Base-by-base conservation (phyloP, 2,888 invertebrate genomes). In the Drepanosiphum platanoidis region DNA sequence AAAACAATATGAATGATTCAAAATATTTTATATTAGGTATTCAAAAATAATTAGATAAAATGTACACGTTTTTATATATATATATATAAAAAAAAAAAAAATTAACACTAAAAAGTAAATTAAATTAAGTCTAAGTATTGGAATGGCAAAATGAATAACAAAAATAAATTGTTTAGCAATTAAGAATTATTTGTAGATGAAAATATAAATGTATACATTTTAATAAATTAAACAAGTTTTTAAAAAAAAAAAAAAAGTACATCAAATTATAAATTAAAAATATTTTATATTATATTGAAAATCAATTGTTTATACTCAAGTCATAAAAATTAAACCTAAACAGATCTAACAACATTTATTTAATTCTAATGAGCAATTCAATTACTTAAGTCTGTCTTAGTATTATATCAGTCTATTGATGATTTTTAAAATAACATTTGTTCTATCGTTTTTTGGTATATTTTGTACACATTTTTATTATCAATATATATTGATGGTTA, bases 361-460 rank as follows among this genome's bases (percentile, higher is more conserved):
- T 30, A 58, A 77, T 70, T 68, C 77, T 84, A 84, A 66, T 84
- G 84, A 84, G 84, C 84, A 84, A 84, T 70, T 77, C 46, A 84
- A 77, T 77, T 70, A 39, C 22, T 58, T 77, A 77, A 52, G n/a
- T 64, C 30, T 82, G 46, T 74, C 75, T 84, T 68, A 84, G 75
- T 58, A 68, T 77, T 68, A 74, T 34, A 77, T 84, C 84, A 84
- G 84, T 84, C 84, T 58, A 30, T 84, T 72, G 52, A 36, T 68
- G 15, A 30, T 70, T 58, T 77, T 84, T 52, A 68, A 83, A 39
- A 68, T 52, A 64, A 84, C 74, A 75, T 66, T 46, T 18, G 36
- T 36, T 66, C 66, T 64, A 77, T 68, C 52, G 30, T 84, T 75
- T 75, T 74, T 80, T 84, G 84, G 84, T 84, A 68, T 84, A 68